phyloP scores from a whole-genome alignment of 1,140 invertebrate genomes.

The Melitaea cinxia region DNA sequence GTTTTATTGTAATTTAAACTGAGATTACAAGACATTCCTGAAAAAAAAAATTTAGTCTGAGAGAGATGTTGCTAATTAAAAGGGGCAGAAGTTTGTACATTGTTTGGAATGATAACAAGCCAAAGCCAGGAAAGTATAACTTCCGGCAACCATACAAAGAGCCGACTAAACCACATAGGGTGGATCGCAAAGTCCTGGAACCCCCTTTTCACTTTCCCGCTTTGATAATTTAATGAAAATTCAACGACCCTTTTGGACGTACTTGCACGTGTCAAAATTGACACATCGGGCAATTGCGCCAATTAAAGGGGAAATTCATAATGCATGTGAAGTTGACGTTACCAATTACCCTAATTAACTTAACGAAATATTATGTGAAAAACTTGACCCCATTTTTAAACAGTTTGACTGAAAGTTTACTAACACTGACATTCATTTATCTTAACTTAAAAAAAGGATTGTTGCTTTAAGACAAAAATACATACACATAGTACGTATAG shows the following conservation, averaged over 20 bases:
- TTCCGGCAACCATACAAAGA: constrained; percentile 41
- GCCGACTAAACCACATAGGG: constrained; percentile 46
- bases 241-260: constrained; percentile 46
- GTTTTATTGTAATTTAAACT: no score
- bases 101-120: constrained; percentile 35
- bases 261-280: constrained; percentile 27
- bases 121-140: constrained; percentile 35
- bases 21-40: neutral
- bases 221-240: constrained; percentile 54
- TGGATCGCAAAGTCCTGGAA: constrained; percentile 44
- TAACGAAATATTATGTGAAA: constrained; percentile 1
- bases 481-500: neutral
- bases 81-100: constrained; percentile 34
- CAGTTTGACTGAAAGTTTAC: no score
- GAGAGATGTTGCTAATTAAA: constrained; percentile 17
- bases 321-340: constrained; percentile 15
- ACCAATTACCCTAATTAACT: constrained; percentile 14
- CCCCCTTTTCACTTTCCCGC: constrained; percentile 41
- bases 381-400: neutral
- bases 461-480: neutral
- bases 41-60: neutral
- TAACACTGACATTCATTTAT: neutral
- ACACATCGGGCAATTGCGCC: constrained; percentile 30
- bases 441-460: neutral
- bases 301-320: constrained; percentile 23